Evolutionary conservation across 2,797 vertebrate genomes (phyloP).

Genomic region (Melanotaenia pygmaea): DNA sequence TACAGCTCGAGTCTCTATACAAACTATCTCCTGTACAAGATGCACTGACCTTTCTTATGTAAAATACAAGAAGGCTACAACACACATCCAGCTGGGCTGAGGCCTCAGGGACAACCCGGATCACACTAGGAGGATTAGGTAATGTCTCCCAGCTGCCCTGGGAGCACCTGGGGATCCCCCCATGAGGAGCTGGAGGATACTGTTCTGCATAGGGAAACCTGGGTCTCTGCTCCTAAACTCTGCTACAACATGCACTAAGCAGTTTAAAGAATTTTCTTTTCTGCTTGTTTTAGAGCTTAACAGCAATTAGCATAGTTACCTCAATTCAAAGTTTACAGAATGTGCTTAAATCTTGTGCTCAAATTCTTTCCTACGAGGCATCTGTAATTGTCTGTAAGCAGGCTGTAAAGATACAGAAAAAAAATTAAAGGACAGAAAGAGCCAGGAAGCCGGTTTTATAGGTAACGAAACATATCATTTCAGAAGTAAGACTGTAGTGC

Average conservation of each 20-base stretch:
- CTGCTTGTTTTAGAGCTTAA: background rate
- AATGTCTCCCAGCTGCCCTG: background rate
- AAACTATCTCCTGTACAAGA: background rate
- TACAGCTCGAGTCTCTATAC: background rate
- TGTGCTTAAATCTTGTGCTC: background rate
- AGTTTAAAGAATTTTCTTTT: background rate
- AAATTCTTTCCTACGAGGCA: slow-evolving; percentile 13
- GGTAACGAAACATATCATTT: slow-evolving; percentile 70
- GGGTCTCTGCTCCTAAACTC: background rate
- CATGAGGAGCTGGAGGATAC: background rate
- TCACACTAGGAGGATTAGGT: background rate
- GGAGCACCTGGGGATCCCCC: slow-evolving; percentile 1
- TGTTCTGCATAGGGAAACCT: background rate
- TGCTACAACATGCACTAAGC: background rate
- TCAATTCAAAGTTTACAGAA: slow-evolving; percentile 14
- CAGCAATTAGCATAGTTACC: background rate
- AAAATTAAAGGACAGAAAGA: slow-evolving; percentile 43
- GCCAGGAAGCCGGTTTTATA: slow-evolving; percentile 59
- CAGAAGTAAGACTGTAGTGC: slow-evolving; percentile 49
- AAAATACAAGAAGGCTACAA: background rate
- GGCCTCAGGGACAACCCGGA: background rate
- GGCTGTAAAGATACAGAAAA: slow-evolving; percentile 19
- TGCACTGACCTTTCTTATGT: background rate
- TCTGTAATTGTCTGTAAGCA: slow-evolving; percentile 32
- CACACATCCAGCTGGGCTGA: background rate